Evolutionary conservation across 2,113 vertebrate genomes (phyloP).

Genomic region (Catharus minimus): DNA sequence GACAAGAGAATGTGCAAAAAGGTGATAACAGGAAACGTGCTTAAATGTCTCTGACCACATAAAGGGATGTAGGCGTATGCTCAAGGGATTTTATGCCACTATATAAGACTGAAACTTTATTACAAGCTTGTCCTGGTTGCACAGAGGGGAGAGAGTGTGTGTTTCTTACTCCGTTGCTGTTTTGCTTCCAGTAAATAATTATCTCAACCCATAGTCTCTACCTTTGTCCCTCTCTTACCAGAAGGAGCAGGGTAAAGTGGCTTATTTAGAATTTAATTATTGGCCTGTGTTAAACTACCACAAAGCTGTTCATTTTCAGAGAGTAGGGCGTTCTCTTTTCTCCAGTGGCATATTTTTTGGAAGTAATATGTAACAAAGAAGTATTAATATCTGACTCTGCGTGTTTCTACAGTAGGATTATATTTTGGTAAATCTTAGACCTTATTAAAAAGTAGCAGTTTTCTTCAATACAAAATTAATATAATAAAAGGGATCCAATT

Average conservation of each 20-base stretch:
- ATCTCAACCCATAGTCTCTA: rapidly evolving
- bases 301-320: not conserved
- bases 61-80: not conserved
- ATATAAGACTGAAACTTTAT: not conserved
- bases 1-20: not conserved
- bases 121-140: not conserved
- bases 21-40: not conserved
- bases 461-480: not conserved
- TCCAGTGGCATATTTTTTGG: not conserved
- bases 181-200: not conserved
- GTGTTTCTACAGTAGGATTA: not conserved
- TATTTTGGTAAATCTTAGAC: not conserved
- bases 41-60: not conserved
- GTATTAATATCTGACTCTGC: not conserved
- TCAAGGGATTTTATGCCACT: not conserved
- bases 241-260: not conserved
- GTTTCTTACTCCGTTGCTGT: not conserved
- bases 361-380: not conserved
- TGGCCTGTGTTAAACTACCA: not conserved
- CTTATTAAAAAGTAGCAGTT: not conserved
- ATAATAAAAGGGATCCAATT: not conserved
- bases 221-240: not conserved
- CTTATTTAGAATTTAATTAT: not conserved
- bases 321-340: not conserved
- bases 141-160: not conserved